Evolutionary conservation across 2,113 vertebrate species (phyloP), one percentile per base, ranked within the genome.

Genomic region (Zosterops japonicus): DNA sequence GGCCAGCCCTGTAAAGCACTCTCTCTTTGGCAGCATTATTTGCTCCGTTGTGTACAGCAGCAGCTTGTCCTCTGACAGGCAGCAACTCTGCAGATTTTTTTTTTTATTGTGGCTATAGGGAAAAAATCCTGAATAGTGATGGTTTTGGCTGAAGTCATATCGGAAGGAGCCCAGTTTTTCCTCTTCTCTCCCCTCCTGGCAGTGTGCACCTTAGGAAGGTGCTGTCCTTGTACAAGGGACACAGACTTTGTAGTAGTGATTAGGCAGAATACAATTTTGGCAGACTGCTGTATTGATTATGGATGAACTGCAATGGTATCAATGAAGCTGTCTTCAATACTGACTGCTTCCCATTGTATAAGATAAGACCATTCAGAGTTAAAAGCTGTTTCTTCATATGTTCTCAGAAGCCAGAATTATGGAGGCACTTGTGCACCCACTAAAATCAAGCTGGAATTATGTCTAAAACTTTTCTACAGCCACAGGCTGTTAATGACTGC

Each of bases 11-110:
- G 56, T 56, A 59, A 15, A 74, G 60, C n/a, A 4, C 19, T 35
- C 65, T 16, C 0, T 0, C 7, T 50, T 36, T 42, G 49, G 65
- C 52, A 68, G 56, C 6, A 2, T 8, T 36, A 11, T 31, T 65
- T 42, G 29, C 41, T 76, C 57, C 15, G 57, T 7, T 49, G 24
- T 49, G 42, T 21, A 23, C 55, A 57, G 60, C 70, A 68, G 82
- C 19, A 68, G 18, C 44, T 56, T 8, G 4, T 47, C 47, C 61
- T 84, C 70, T 15, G 24, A 44, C 76, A 92, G 36, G 31, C 61
- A 83, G n/a, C 5, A 9, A 3, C 64, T 80, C 80, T n/a, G 46
- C 31, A 31, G 13, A n/a, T 72, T 86, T 53, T 20, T 72, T 86
- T 53, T 20, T 69, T 69, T 59, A 33, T 25, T 46, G 12, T 44